These are phyloP conservation scores for Littorina saxatilis DNA, from an alignment of 1,140 invertebrate species.

Conservation along the genomic window DNA sequence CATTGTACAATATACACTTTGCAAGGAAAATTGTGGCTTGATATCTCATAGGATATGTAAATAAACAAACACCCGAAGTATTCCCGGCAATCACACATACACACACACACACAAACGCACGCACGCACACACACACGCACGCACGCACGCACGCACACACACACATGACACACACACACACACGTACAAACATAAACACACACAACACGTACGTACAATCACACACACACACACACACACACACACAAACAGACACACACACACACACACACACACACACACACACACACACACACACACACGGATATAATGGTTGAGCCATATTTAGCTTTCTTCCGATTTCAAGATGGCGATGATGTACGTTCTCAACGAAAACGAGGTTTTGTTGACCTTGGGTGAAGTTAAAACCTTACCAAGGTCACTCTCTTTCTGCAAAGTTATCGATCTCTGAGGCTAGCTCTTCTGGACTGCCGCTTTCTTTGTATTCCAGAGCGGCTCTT, in stretches of 20 bases:
- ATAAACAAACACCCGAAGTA: neutral
- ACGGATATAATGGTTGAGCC: no score
- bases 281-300: neutral
- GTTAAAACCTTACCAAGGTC: no score
- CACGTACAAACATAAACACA: constrained; percentile 8
- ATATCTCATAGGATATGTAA: neutral
- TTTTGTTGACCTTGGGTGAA: no score
- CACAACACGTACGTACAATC: neutral
- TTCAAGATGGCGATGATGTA: no score
- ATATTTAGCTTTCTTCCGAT: no score
- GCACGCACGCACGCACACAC: neutral
- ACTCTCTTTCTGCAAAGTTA: no score
- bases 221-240: constrained; percentile 1
- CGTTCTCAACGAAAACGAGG: no score
- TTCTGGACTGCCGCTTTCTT: no score
- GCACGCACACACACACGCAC: neutral
- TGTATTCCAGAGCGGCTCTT: no score
- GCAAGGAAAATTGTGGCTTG: neutral
- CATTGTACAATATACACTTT: neutral
- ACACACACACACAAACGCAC: constrained; percentile 19
- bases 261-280: constrained; percentile 4
- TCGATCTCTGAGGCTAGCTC: no score
- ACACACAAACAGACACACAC: neutral
- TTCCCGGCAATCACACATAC: neutral
- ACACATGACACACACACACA: neutral